A percentile compares a stretch with the other conserved stretches of the same genome.
phyloP scores from a whole-genome alignment of 1,140 invertebrate genomes.

The Drosophila ananassae region DNA sequence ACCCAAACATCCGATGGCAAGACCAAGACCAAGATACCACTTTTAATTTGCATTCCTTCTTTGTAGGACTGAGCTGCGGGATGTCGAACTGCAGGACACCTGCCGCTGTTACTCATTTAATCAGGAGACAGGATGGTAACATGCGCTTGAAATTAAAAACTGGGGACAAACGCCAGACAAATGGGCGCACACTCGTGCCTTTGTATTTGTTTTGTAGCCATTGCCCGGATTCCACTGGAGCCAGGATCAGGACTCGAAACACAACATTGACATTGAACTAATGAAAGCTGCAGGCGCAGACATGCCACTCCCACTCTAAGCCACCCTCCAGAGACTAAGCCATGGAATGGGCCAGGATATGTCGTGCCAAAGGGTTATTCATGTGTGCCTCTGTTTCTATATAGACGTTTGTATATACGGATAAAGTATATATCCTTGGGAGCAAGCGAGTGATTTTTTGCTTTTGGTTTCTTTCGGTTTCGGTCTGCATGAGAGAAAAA shows the following conservation, averaged over 20 bases:
- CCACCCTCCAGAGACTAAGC: slow-evolving; percentile 12
- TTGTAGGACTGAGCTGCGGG: slow-evolving; percentile 10
- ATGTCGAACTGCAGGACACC: slow-evolving; percentile 31
- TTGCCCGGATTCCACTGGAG: slow-evolving; percentile 4
- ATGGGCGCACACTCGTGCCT: slow-evolving; percentile 15
- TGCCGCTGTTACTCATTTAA: slow-evolving; percentile 58
- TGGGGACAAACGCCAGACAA: slow-evolving; percentile 10
- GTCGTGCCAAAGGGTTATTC: slow-evolving; percentile 45
- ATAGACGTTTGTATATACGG: not conserved
- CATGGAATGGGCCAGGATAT: slow-evolving; percentile 33
- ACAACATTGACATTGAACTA: slow-evolving; percentile 71
- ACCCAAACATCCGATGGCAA: slow-evolving; percentile 10
- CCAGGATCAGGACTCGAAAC: slow-evolving; percentile 21
- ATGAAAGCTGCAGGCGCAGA: slow-evolving; percentile 65
- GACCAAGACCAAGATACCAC: slow-evolving; percentile 2
- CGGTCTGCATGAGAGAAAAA: slow-evolving; percentile 3
- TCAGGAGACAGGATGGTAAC: slow-evolving; percentile 36
- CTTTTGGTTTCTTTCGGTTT: slow-evolving; percentile 17
- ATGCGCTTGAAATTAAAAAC: slow-evolving; percentile 66
- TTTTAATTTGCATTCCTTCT: slow-evolving; percentile 66
- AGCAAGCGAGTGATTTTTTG: slow-evolving; percentile 4
- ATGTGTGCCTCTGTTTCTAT: slow-evolving; percentile 14
- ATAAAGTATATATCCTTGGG: not conserved
- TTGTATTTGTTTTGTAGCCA: slow-evolving; percentile 4
- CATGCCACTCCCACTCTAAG: slow-evolving; percentile 7